Evolutionary conservation across 2,113 vertebrate species (phyloP), one percentile per base, ranked within the genome.

Genomic region (Scalopus aquaticus): DNA sequence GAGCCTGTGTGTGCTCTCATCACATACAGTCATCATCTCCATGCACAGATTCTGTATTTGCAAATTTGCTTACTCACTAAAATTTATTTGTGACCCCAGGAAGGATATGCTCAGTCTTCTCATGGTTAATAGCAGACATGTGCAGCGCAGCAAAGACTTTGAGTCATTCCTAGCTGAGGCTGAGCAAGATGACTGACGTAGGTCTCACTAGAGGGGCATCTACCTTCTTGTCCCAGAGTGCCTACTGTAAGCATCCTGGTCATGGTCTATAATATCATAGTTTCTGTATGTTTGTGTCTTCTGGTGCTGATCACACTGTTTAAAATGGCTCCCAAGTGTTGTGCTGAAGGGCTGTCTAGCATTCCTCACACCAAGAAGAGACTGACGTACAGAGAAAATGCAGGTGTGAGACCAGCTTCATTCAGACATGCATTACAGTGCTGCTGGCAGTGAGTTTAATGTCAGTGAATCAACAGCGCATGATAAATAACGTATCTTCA

Each of bases 201-300:
- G 22, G 22, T 1, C 0, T 16, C 51, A 19, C 22, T 24, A 46
- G 20, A 30, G 0, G 3, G 9, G 26, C 2, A 46, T 28, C 35
- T 54, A 39, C 62, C 56, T 62, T 44, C 58, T 54, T 13, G 9
- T 19, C 54, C 22, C 22, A 30, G 30, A 49, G 60, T 26, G n/a
- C 24, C 9, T 0, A 1, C 30, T 22, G 17, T 54, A 54, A n/a
- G 9, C n/a, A 16, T 84, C 26, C 30, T 46, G 39, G 62, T 30
- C 32, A 7, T 7, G 58, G 30, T 79, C 51, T 58, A 0, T 42
- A 35, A 30, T 15, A 15, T 22, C 37, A 30, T 0, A 9, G 76
- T 92, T 49, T 28, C 19, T 58, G 70, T 16, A 15, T 73, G 16
- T 35, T 16, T 46, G 54, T 22, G 65, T 56, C 51, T 22, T 56